Evolutionary conservation across 35 echinoderm and acorn worm species (phyloP).

Genomic region (Acanthaster planci): DNA sequence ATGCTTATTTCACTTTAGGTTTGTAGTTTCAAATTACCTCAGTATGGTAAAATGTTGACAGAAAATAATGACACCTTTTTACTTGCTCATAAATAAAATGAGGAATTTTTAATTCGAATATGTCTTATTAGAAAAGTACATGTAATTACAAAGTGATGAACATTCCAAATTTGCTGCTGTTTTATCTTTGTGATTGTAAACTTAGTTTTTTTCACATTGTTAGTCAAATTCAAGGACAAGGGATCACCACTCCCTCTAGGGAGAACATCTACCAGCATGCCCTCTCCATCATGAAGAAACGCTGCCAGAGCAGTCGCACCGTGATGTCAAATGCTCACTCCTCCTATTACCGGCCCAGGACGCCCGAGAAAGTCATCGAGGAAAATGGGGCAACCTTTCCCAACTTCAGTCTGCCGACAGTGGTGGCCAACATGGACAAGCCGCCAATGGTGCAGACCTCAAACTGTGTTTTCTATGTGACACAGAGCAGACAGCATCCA

Average conservation of each 20-base stretch:
- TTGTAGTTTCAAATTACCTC: too few species aligned
- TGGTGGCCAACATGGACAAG: conserved; percentile 30
- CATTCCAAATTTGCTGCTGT: too few species aligned
- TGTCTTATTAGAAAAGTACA: too few species aligned
- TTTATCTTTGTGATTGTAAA: background rate
- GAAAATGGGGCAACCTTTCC: conserved; percentile 11
- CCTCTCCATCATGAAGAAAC: conserved; percentile 43
- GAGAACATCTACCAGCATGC: conserved; percentile 56
- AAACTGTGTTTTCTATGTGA: conserved; percentile 55
- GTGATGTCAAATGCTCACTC: background rate
- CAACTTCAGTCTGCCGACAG: conserved; percentile 31
- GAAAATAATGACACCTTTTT: too few species aligned
- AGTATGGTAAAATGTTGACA: too few species aligned
- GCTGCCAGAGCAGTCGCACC: conserved; percentile 24
- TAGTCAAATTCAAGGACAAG: conserved; percentile 27
- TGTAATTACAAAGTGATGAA: too few species aligned
- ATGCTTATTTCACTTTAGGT: too few species aligned
- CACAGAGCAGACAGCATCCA: conserved; percentile 32
- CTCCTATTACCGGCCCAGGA: background rate
- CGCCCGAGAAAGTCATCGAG: background rate
- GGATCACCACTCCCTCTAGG: conserved; percentile 26
- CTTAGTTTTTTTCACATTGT: background rate
- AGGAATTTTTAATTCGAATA: too few species aligned
- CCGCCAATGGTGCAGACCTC: conserved; percentile 30
- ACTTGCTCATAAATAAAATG: too few species aligned